phyloP scores from a whole-genome alignment of 2,888 invertebrate species.

The Heliothis peltigera region DNA sequence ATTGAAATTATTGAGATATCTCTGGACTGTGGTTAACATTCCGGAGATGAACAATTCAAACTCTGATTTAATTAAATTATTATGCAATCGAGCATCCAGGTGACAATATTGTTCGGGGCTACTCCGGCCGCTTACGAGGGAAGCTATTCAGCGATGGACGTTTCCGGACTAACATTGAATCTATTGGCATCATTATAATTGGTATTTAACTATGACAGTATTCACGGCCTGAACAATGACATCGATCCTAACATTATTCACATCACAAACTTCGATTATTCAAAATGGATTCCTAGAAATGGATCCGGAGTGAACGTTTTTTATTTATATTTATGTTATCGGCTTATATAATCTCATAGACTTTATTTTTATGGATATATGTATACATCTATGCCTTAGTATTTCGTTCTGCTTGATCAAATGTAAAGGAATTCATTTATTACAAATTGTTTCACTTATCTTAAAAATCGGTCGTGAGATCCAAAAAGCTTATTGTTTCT shows the following conservation, averaged over 20 bases:
- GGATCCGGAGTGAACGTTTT: not conserved
- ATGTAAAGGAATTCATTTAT: conserved; percentile 36
- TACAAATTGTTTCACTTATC: conserved; percentile 30
- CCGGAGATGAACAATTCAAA: conserved; percentile 7
- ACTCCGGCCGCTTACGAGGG: conserved; percentile 14
- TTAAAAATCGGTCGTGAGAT: conserved; percentile 10
- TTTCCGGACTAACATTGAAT: conserved; percentile 28
- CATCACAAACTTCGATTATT: conserved; percentile 3
- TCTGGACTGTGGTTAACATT: not conserved
- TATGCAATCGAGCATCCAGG: conserved; percentile 11
- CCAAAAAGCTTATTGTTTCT: conserved; percentile 22
- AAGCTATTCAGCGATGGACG: conserved; percentile 19
- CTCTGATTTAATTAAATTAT: conserved; percentile 5
- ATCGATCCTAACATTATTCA: conserved; percentile 13
- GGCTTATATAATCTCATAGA: not conserved
- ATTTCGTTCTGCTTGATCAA: conserved; percentile 13
- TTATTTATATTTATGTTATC: conserved; percentile 15
- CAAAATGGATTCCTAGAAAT: conserved; percentile 24
- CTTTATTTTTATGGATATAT: conserved; percentile 3
- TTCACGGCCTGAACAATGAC: conserved; percentile 13
- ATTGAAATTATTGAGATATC: not conserved
- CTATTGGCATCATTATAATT: conserved; percentile 38
- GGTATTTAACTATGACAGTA: conserved; percentile 15
- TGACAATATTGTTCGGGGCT: conserved; percentile 6
- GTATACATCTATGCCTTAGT: conserved; percentile 6